Conservation (phyloP, 2,113 vertebrate genomes). For the Xiphophorus hellerii region DNA sequence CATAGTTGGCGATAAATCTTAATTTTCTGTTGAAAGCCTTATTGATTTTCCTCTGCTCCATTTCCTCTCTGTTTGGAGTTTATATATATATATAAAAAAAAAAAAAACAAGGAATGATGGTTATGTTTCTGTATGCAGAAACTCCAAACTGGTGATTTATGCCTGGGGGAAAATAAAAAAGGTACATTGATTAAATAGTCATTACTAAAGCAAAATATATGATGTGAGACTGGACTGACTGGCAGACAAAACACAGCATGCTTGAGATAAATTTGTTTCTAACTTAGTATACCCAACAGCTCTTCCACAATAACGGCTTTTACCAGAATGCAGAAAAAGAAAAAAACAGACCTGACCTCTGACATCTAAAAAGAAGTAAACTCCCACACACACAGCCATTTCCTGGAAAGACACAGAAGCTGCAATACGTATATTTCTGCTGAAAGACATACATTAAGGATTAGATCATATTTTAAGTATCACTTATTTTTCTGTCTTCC, state of each 20-base stretch:
- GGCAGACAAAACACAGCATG: not conserved
- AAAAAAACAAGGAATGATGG: slow-evolving; percentile 1
- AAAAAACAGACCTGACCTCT: not conserved
- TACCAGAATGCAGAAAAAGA: not conserved
- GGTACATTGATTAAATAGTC: not conserved
- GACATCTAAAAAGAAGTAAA: slow-evolving; percentile 4
- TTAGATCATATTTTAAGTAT: slow-evolving; percentile 29
- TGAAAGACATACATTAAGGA: slow-evolving; percentile 10
- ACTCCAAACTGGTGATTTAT: slow-evolving; percentile 3
- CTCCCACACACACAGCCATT: not conserved
- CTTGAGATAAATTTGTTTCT: not conserved
- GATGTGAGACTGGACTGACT: not conserved
- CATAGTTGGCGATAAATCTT: slow-evolving; percentile 3
- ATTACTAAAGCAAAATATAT: not conserved
- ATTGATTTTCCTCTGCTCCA: slow-evolving; percentile 14
- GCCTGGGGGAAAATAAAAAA: not conserved
- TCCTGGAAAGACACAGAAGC: slow-evolving; percentile 13
- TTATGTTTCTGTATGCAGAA: slow-evolving; percentile 1
- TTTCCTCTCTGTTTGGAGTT: slow-evolving; percentile 4
- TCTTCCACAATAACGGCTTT: not conserved
- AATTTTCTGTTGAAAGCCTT: not conserved
- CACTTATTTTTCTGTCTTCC: slow-evolving; percentile 39
- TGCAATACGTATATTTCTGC: slow-evolving; percentile 6
- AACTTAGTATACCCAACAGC: not conserved
- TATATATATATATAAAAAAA: not conserved